phyloP scores from a whole-genome alignment of 1,140 invertebrate species.

The Drosophila neocordata region DNA sequence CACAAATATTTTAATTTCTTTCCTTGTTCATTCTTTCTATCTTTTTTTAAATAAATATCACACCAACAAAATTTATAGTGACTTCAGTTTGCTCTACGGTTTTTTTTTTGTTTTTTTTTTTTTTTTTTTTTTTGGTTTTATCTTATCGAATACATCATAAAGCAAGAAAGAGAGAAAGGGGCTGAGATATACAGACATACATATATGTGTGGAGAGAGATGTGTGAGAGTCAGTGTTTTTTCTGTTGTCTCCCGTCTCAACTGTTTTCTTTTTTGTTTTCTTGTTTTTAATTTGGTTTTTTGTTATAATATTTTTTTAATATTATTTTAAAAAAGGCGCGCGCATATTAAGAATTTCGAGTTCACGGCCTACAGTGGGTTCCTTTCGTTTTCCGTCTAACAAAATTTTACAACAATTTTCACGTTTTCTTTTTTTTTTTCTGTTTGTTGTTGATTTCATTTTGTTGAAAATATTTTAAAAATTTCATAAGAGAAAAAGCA shows the following conservation, averaged over 20 bases:
- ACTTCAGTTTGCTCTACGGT: background rate
- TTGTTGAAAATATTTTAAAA: background rate
- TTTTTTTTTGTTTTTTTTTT: too few species aligned
- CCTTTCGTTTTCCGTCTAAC: background rate
- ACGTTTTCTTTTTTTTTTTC: slow-evolving; percentile 3
- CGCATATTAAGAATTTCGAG: slow-evolving; percentile 4
- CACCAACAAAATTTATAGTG: background rate
- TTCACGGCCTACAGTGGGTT: background rate
- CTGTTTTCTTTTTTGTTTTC: slow-evolving; percentile 16
- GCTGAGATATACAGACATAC: background rate
- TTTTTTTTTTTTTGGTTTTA: too few species aligned
- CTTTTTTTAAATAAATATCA: slow-evolving; percentile 8
- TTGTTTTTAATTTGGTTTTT: slow-evolving; percentile 11
- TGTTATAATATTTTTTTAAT: background rate
- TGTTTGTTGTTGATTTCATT: background rate
- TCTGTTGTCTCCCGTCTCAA: background rate
- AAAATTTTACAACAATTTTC: background rate
- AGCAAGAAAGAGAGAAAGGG: slow-evolving; percentile 3
- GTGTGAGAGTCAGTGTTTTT: background rate
- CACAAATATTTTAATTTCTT: slow-evolving; percentile 16
- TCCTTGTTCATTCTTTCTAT: slow-evolving; percentile 1
- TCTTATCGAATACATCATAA: slow-evolving; percentile 10
- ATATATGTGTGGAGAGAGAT: background rate
- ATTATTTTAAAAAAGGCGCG: background rate
- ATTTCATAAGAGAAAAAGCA: background rate